These are phyloP conservation scores for Glyphotaelius pellucidus DNA, from an alignment of 2,888 invertebrate genomes.

Conservation along the genomic window DNA sequence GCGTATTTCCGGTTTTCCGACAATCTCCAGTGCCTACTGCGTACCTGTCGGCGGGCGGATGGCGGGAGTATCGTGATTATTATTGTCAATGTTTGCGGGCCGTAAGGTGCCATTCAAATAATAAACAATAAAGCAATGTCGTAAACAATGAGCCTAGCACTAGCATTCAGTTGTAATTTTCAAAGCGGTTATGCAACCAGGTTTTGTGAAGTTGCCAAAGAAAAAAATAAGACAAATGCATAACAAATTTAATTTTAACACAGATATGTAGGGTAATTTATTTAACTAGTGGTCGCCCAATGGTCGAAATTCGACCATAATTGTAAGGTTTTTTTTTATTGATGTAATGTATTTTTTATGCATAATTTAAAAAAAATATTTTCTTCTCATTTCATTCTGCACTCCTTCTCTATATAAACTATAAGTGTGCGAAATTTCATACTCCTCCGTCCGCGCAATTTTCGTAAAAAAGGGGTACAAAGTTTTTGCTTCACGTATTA, in stretches of 20 bases:
- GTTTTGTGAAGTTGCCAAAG: background rate
- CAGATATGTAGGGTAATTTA: background rate
- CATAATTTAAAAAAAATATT: no score
- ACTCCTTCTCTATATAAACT: no score
- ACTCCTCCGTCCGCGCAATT: no score
- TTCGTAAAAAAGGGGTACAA: no score
- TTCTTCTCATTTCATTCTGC: no score
- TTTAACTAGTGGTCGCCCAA: no score
- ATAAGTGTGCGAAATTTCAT: no score
- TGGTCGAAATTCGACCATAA: no score
- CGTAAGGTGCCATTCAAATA: constrained; percentile 19
- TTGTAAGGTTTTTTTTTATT: no score
- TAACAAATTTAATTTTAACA: background rate
- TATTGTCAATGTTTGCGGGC: constrained; percentile 15
- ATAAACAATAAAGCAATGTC: constrained; percentile 38
- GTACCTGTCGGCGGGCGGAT: background rate
- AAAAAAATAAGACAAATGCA: background rate
- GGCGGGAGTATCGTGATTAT: background rate
- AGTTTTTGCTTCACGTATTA: no score
- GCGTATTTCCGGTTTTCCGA: constrained; percentile 33
- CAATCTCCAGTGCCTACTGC: constrained; percentile 10
- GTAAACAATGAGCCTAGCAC: constrained; percentile 5
- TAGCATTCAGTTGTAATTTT: background rate
- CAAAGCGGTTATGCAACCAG: background rate
- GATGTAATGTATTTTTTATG: no score